Evolutionary conservation across 2,113 vertebrate species (phyloP).

Genomic region (Ptychochromis oligacanthus): DNA sequence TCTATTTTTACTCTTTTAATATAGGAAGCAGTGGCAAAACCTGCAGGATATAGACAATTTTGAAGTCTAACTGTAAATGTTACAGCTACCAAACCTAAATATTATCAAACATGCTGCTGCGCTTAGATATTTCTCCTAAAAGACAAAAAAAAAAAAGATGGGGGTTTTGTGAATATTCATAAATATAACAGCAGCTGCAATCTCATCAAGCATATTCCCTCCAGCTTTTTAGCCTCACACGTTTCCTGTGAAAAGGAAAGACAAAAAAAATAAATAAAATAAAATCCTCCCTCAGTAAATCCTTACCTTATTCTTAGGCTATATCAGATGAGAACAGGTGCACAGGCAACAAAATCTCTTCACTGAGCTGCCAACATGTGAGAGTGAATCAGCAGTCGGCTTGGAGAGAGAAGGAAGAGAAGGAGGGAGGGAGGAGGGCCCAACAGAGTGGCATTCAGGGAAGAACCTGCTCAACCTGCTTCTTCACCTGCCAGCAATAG

Average conservation of each 20-base stretch:
- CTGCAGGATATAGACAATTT: neutral
- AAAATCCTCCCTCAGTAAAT: constrained; percentile 29
- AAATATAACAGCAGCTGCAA: neutral
- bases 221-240: neutral
- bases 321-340: constrained; percentile 72
- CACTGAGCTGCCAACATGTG: constrained; percentile 48
- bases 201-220: neutral
- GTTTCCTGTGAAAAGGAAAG: neutral
- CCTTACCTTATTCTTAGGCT: constrained; percentile 67
- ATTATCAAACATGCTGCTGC: neutral
- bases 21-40: neutral
- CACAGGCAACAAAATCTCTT: constrained; percentile 57
- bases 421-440: constrained; percentile 50
- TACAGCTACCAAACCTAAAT: neutral
- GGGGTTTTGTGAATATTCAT: neutral
- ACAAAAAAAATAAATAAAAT: constrained; percentile 9
- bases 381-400: constrained; percentile 65
- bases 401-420: constrained; percentile 12
- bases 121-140: neutral
- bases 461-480: constrained; percentile 76
- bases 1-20: neutral
- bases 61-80: neutral
- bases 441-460: constrained; percentile 49
- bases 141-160: neutral
- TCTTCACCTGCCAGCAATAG: constrained; percentile 60